Conservation (phyloP, 2,113 vertebrate genomes). For the Empidonax alnorum region DNA sequence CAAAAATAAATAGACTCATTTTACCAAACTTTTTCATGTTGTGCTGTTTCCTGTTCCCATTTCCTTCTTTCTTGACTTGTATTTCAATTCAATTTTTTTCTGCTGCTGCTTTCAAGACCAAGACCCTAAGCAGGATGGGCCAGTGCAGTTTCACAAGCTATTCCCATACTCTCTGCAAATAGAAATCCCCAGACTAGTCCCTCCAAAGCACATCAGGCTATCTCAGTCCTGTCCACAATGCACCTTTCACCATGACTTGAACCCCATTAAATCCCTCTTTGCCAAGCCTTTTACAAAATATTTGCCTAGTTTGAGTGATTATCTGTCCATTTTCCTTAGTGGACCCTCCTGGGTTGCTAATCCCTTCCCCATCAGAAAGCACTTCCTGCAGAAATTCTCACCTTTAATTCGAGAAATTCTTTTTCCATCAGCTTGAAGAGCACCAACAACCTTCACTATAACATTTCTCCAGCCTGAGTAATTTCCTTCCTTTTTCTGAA, state of each 20-base stretch:
- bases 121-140: not conserved
- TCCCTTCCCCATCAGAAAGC: not conserved
- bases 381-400: constrained; percentile 4
- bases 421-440: not conserved
- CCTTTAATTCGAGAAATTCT: not conserved
- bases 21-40: not conserved
- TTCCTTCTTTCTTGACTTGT: not conserved
- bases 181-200: not conserved
- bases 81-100: not conserved
- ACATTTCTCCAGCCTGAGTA: not conserved
- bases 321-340: not conserved
- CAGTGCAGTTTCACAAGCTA: not conserved
- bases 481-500: constrained; percentile 5
- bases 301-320: not conserved
- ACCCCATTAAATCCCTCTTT: not conserved
- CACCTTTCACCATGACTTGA: not conserved
- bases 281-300: not conserved
- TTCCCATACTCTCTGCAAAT: not conserved
- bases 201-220: not conserved
- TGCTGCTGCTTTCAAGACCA: not conserved
- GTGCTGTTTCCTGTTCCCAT: not conserved
- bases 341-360: not conserved
- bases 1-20: not conserved
- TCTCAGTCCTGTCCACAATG: not conserved
- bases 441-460: not conserved